Percentiles rank a stretch among this genome's conserved stretches.
Conservation (phyloP, 2,888 invertebrate genomes). For the Digitonthophagus gazella region DNA sequence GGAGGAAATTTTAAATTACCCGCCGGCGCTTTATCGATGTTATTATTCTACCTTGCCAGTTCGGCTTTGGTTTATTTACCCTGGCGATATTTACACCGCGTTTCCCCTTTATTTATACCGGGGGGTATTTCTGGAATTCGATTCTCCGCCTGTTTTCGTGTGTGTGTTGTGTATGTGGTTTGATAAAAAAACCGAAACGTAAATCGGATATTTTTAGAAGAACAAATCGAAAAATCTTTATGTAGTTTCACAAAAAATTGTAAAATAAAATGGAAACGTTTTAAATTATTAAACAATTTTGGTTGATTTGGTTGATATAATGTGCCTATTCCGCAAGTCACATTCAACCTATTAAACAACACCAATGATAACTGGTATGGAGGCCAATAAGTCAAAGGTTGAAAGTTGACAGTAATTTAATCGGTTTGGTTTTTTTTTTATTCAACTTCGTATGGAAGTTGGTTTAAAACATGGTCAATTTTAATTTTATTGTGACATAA, state of each 20-base stretch:
- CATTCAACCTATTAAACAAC: background rate
- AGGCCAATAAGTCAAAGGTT: background rate
- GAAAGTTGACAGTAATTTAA: background rate
- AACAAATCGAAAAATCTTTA: too few relatives aligned
- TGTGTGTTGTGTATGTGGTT: background rate
- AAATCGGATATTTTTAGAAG: background rate
- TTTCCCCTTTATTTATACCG: background rate
- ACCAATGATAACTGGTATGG: background rate
- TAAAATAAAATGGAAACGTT: background rate
- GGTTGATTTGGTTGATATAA: background rate
- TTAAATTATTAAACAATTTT: background rate
- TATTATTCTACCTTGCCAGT: background rate
- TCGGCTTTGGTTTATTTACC: background rate
- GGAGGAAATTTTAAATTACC: background rate
- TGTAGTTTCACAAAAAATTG: background rate
- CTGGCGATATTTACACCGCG: background rate
- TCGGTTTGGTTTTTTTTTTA: background rate
- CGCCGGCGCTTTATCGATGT: background rate
- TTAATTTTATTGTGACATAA: too few relatives aligned
- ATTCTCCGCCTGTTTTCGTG: too few relatives aligned
- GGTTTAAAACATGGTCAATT: too few relatives aligned
- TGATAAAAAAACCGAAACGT: background rate
- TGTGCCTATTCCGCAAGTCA: background rate
- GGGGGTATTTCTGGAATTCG: background rate
- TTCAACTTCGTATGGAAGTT: too few relatives aligned